These are phyloP conservation scores for Halcyon senegalensis DNA, from an alignment of 2,113 vertebrate genomes.

Conservation along the genomic window DNA sequence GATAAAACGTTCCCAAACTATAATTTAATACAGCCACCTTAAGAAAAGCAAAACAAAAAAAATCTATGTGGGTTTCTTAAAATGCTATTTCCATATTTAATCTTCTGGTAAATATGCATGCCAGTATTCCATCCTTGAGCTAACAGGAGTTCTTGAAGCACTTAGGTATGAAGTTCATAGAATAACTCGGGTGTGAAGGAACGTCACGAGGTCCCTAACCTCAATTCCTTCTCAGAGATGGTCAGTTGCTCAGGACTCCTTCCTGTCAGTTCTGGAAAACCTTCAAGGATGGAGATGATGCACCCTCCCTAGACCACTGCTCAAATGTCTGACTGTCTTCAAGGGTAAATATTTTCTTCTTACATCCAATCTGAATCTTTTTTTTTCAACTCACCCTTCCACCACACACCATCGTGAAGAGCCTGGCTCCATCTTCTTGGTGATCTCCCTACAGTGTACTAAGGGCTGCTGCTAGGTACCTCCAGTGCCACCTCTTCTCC, in stretches of 20 bases:
- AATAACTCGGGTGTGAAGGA: background rate
- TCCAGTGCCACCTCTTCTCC: accelerated
- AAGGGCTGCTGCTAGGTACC: background rate
- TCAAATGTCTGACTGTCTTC: background rate
- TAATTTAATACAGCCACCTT: background rate
- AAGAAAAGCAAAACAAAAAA: background rate
- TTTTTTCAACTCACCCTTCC: background rate
- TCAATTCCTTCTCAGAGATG: background rate
- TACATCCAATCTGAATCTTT: background rate
- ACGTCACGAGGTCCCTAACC: background rate
- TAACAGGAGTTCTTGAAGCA: background rate
- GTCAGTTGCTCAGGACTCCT: background rate
- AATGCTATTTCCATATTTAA: background rate
- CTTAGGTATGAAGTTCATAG: background rate
- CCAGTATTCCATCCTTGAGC: background rate
- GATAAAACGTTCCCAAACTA: background rate
- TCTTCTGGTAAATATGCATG: background rate
- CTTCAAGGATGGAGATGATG: background rate
- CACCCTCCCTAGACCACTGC: background rate
- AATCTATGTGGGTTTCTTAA: accelerated
- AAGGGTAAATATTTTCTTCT: background rate
- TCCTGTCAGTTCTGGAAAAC: accelerated
- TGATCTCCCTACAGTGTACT: background rate
- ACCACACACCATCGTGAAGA: background rate
- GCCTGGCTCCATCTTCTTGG: accelerated